Evolutionary conservation across 2,113 vertebrate species (phyloP).

Genomic region (Thamnaconus septentrionalis): DNA sequence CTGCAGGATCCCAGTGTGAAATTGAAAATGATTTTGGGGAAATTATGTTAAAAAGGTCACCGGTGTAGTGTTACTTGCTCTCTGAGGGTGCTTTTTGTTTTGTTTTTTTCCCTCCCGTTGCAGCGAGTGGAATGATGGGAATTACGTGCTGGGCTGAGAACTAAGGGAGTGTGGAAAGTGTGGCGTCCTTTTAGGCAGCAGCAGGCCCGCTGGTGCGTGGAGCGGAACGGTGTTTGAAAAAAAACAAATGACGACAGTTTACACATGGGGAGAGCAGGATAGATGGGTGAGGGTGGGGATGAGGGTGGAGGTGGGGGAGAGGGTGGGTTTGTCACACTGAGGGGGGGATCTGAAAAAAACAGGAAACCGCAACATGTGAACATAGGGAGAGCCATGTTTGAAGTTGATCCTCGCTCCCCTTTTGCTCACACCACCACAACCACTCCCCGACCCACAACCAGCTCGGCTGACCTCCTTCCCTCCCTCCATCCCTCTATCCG

Average conservation of each 20-base stretch:
- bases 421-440: constrained; percentile 14
- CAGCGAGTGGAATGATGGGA: constrained; percentile 65
- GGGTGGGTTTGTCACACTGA: constrained; percentile 39
- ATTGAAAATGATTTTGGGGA: constrained; percentile 57
- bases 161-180: constrained; percentile 57
- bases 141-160: constrained; percentile 61
- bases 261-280: constrained; percentile 6
- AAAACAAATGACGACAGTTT: constrained; percentile 48
- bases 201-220: constrained; percentile 52
- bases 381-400: constrained; percentile 55
- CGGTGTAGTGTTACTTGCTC: constrained; percentile 33
- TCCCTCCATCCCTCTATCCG: neutral
- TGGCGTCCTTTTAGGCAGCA: constrained; percentile 43
- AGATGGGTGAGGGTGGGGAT: neutral
- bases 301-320: constrained; percentile 12
- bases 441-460: constrained; percentile 31
- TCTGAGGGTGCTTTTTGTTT: constrained; percentile 8
- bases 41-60: constrained; percentile 58
- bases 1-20: constrained; percentile 23
- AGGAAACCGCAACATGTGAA: constrained; percentile 64
- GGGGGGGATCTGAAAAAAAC: constrained; percentile 58
- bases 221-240: constrained; percentile 47
- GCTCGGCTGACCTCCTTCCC: constrained; percentile 41
- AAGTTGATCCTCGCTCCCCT: constrained; percentile 43
- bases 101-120: constrained; percentile 40